Percentiles rank a stretch among this genome's conserved stretches.
Evolutionary conservation across 30 jellyfish, hydroid and myxozoan genomes (phyloP).

Genomic region (Rhopilema esculentum): DNA sequence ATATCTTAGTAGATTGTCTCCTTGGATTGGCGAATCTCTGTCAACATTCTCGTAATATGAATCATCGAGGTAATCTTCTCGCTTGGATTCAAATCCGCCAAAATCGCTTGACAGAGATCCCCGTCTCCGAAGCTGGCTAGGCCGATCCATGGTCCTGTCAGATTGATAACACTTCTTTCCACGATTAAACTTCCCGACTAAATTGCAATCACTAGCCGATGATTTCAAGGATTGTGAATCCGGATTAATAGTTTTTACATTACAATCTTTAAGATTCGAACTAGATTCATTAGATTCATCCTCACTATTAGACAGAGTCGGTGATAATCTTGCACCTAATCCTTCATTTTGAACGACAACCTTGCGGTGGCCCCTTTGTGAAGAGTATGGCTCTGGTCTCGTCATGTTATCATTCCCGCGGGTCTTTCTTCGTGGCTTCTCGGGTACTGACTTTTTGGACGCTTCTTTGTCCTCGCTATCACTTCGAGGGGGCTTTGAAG

Average conservation of each 20-base stretch:
- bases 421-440: conserved; percentile 68
- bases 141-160: conserved; percentile 21
- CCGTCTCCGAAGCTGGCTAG: conserved; percentile 17
- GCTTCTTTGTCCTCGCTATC: conserved; percentile 59
- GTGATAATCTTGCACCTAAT: conserved; percentile 50
- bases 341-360: conserved; percentile 16
- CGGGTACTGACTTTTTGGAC: conserved; percentile 11
- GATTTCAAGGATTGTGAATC: conserved; percentile 17
- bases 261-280: not conserved
- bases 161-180: conserved; percentile 3
- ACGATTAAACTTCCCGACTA: conserved; percentile 3
- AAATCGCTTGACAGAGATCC: not conserved
- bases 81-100: conserved; percentile 10
- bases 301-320: conserved; percentile 58
- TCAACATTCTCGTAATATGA: conserved; percentile 36
- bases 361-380: conserved; percentile 60
- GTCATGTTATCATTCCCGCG: conserved; percentile 14
- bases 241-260: not conserved
- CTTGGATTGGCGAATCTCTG: conserved; percentile 34
- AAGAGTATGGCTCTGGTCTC: conserved; percentile 71
- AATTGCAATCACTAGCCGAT: conserved; percentile 43
- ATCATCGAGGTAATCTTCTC: conserved; percentile 14
- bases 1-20: conserved; percentile 36
- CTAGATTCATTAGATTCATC: conserved; percentile 21
- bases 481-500: conserved; percentile 86